Evolutionary conservation across 2,888 invertebrate genomes (phyloP).

Genomic region (Drosophila parthenogenetica): DNA sequence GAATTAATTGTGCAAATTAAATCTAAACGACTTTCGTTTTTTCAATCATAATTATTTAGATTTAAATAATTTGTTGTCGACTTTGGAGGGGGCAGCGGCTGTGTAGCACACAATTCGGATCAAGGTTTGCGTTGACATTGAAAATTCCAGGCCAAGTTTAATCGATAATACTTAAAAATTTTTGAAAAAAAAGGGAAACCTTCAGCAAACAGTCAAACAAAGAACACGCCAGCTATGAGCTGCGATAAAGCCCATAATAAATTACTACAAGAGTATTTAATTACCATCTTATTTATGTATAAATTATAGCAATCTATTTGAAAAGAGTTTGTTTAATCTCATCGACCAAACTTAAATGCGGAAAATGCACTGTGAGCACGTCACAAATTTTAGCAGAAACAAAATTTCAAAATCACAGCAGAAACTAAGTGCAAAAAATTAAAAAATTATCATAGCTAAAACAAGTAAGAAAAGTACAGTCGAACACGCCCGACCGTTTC

Average conservation of each 20-base stretch:
- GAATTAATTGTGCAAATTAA: not conserved
- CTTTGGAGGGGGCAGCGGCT: not conserved
- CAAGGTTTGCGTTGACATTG: conserved; percentile 73
- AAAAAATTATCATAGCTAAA: too few relatives aligned
- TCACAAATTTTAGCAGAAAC: conserved; percentile 41
- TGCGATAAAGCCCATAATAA: conserved; percentile 2
- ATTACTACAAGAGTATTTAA: conserved; percentile 19
- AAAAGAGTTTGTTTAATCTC: conserved; percentile 27
- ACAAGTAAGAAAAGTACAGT: too few relatives aligned
- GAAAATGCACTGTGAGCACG: conserved; percentile 65
- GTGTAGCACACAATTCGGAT: conserved; percentile 46
- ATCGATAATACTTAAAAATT: conserved; percentile 47
- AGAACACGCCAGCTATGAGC: conserved; percentile 9
- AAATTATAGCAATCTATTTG: conserved; percentile 29
- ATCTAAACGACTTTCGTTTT: conserved; percentile 34
- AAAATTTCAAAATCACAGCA: conserved; percentile 63
- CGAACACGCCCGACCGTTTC: too few relatives aligned
- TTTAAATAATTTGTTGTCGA: conserved; percentile 44
- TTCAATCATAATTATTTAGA: conserved; percentile 32
- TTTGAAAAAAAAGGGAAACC: conserved; percentile 28
- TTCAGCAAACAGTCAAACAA: conserved; percentile 38
- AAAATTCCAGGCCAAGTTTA: conserved; percentile 74
- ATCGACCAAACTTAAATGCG: conserved; percentile 41
- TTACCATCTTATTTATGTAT: conserved; percentile 17
- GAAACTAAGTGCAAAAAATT: too few relatives aligned